phyloP scores from a whole-genome alignment of 2,888 invertebrate genomes.

The Aplocera efformata region DNA sequence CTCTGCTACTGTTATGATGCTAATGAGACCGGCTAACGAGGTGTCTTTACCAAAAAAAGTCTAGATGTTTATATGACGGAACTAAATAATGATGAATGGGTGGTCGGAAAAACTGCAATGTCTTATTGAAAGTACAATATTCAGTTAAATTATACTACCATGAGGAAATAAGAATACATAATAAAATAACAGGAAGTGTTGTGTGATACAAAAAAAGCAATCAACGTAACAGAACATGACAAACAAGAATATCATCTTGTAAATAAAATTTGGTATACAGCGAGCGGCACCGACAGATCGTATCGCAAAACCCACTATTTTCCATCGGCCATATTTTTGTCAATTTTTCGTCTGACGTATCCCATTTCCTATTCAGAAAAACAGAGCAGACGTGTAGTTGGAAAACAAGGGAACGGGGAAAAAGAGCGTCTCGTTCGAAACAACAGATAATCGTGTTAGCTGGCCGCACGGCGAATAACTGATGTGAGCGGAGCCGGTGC shows the following conservation, averaged over 20 bases:
- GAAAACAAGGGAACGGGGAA: constrained; percentile 77
- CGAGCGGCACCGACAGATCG: constrained; percentile 58
- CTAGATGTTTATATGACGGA: constrained; percentile 16
- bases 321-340: constrained; percentile 77
- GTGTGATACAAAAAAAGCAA: constrained; percentile 17
- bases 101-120: background rate
- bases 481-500: constrained; percentile 62
- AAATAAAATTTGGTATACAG: constrained; percentile 57
- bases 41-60: constrained; percentile 16
- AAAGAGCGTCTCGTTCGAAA: constrained; percentile 74
- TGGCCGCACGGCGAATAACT: constrained; percentile 73
- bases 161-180: too few species aligned
- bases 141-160: too few species aligned
- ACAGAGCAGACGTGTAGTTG: constrained; percentile 75
- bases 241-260: constrained; percentile 66
- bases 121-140: constrained; percentile 9
- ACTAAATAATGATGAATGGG: constrained; percentile 1
- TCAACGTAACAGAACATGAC: constrained; percentile 32
- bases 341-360: constrained; percentile 79
- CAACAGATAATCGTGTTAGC: constrained; percentile 80
- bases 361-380: constrained; percentile 79
- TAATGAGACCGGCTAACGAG: constrained; percentile 56
- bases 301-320: constrained; percentile 76
- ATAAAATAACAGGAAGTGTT: constrained; percentile 2
- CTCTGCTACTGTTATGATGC: constrained; percentile 49